Conservation (phyloP, 2,113 vertebrate genomes). For the Silurus glanis region DNA sequence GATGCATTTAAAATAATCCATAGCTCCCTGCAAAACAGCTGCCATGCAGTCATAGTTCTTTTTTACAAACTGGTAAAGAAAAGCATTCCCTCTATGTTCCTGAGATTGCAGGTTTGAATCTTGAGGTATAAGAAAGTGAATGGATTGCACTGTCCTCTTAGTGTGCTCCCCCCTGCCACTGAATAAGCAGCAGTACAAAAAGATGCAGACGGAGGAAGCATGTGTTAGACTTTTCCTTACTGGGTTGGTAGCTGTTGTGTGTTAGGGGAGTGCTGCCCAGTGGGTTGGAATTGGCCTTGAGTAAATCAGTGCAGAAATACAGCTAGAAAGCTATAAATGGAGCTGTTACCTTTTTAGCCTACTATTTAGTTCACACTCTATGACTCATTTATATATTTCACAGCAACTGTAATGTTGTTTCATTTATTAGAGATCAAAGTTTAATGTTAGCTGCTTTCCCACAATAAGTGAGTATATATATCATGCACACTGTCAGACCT, state of each 20-base stretch:
- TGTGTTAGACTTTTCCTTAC: background rate
- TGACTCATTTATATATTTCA: constrained; percentile 7
- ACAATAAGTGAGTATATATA: background rate
- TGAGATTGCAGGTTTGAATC: background rate
- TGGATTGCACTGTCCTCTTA: background rate
- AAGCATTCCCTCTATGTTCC: background rate
- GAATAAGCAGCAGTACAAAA: background rate
- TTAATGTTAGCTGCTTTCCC: background rate
- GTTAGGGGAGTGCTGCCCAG: background rate
- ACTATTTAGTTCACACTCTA: background rate
- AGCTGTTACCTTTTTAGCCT: background rate
- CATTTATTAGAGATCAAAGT: background rate
- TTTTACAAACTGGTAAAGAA: background rate
- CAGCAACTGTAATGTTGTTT: background rate
- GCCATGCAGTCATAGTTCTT: background rate
- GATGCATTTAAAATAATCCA: background rate
- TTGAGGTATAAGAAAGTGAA: background rate
- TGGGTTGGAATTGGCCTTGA: background rate
- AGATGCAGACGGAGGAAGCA: background rate
- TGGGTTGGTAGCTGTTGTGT: background rate
- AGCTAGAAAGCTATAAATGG: background rate
- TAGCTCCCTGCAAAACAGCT: background rate
- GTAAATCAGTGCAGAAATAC: background rate
- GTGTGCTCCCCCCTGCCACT: background rate
- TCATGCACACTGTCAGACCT: background rate